These are phyloP conservation scores for Dromococcyx pavoninus DNA, from an alignment of 2,797 vertebrate species.

Conservation along the genomic window DNA sequence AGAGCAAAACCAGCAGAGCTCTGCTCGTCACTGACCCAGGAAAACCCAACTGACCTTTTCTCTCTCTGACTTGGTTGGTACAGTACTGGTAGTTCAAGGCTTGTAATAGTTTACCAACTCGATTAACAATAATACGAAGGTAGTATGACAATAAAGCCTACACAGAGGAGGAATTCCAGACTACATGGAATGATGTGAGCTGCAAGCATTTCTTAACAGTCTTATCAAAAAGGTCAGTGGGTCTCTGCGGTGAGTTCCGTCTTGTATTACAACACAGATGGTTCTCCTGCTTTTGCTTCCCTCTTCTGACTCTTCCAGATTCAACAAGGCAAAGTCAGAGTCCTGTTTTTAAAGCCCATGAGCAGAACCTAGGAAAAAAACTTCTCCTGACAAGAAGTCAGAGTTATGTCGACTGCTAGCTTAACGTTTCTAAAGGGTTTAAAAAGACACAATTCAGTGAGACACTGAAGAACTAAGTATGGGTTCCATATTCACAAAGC, in stretches of 20 bases:
- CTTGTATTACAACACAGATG: not conserved
- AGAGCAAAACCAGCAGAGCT: not conserved
- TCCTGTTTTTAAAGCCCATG: not conserved
- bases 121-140: not conserved
- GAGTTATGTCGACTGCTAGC: not conserved
- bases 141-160: not conserved
- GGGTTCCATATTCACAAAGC: not conserved
- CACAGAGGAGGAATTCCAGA: not conserved
- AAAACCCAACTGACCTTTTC: not conserved
- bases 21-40: not conserved
- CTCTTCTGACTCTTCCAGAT: not conserved
- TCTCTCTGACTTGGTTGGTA: not conserved
- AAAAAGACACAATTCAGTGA: not conserved
- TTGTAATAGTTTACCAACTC: not conserved
- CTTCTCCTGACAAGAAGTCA: not conserved
- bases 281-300: not conserved
- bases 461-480: not conserved
- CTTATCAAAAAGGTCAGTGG: not conserved
- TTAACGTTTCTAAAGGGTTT: not conserved
- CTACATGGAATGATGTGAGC: not conserved
- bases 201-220: not conserved
- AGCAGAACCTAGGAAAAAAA: not conserved
- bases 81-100: not conserved
- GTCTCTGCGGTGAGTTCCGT: not conserved
- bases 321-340: not conserved